Conservation (phyloP, 1,140 invertebrate genomes). For the Liolophura sinensis region DNA sequence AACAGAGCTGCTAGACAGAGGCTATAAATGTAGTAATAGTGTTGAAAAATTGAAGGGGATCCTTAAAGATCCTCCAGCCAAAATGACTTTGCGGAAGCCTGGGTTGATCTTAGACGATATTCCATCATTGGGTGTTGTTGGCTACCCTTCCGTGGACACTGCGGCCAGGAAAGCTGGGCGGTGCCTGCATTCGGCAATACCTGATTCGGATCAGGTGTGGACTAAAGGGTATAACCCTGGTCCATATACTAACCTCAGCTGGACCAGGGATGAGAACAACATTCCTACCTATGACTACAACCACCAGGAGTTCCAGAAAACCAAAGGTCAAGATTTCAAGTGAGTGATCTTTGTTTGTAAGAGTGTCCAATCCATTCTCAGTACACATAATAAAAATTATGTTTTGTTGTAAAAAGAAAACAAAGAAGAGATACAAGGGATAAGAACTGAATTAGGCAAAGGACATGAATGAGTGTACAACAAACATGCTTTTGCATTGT, state of each 20-base stretch:
- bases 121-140: slow-evolving; percentile 49
- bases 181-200: slow-evolving; percentile 25
- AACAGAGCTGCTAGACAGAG: slow-evolving; percentile 46
- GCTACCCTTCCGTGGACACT: slow-evolving; percentile 50
- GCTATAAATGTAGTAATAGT: slow-evolving; percentile 50
- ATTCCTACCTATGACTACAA: slow-evolving; percentile 52
- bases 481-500: too few species aligned
- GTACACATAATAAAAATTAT: not conserved
- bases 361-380: not conserved
- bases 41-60: slow-evolving; percentile 48
- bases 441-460: too few species aligned
- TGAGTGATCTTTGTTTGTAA: slow-evolving; percentile 28
- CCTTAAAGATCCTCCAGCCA: slow-evolving; percentile 51
- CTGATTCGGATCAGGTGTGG: slow-evolving; percentile 27
- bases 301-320: slow-evolving; percentile 35
- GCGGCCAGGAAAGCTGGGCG: slow-evolving; percentile 29
- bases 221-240: slow-evolving; percentile 53
- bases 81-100: slow-evolving; percentile 26
- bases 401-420: too few species aligned
- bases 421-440: too few species aligned
- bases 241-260: slow-evolving; percentile 37
- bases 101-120: slow-evolving; percentile 36
- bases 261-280: slow-evolving; percentile 44
- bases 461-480: too few species aligned
- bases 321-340: slow-evolving; percentile 55